phyloP scores from a whole-genome alignment of 2,797 vertebrate species.

The Urophycis tenuis region DNA sequence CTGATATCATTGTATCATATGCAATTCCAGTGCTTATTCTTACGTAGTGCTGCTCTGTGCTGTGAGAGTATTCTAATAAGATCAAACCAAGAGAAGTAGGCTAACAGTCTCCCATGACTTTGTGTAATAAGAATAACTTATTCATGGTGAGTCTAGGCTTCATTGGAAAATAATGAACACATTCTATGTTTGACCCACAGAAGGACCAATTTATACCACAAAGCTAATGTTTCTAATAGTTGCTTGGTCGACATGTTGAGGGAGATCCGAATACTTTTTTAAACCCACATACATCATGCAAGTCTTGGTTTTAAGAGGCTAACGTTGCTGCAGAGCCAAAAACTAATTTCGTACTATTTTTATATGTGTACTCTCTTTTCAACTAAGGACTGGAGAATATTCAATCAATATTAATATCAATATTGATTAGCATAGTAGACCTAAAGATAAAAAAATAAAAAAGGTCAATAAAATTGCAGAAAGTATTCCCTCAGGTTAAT shows the following conservation, averaged over 20 bases:
- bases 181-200: constrained; percentile 24
- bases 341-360: neutral
- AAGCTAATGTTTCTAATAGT: neutral
- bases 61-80: constrained; percentile 29
- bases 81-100: constrained; percentile 37
- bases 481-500: neutral
- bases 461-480: neutral
- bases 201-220: neutral
- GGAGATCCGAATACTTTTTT: neutral
- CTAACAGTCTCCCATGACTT: constrained; percentile 49
- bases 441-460: too few relatives aligned
- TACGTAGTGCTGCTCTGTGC: constrained; percentile 31
- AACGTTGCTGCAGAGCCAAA: neutral
- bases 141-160: constrained; percentile 35
- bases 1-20: neutral
- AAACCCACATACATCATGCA: neutral
- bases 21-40: constrained; percentile 15
- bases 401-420: neutral
- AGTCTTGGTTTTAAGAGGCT: neutral
- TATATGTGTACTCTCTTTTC: too few relatives aligned
- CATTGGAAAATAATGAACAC: constrained; percentile 15
- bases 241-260: neutral
- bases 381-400: neutral
- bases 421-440: neutral
- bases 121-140: constrained; percentile 39